Conservation (phyloP, 2,888 invertebrate genomes). For the Pycnomerus fuliginosus region DNA sequence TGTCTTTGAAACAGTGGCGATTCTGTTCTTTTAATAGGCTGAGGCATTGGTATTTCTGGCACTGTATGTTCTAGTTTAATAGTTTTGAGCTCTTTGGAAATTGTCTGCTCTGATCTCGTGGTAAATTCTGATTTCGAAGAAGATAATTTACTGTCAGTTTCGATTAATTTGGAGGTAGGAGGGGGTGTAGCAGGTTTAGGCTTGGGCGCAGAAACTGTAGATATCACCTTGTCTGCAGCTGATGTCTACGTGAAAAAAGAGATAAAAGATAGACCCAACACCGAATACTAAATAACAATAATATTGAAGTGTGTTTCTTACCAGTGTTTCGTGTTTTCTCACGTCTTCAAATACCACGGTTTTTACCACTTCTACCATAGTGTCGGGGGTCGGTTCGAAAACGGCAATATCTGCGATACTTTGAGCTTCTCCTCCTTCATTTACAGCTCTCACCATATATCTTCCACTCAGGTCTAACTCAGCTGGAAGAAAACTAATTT, state of each 20-base stretch:
- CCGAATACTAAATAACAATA: not conserved
- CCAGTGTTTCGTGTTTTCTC: constrained; percentile 52
- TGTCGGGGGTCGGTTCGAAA: constrained; percentile 67
- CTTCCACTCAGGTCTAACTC: constrained; percentile 70
- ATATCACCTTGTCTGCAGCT: constrained; percentile 42
- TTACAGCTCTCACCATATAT: constrained; percentile 72
- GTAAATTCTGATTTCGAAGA: constrained; percentile 46
- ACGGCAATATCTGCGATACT: constrained; percentile 78
- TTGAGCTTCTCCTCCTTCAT: constrained; percentile 78
- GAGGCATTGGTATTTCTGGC: constrained; percentile 42
- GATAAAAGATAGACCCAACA: constrained; percentile 20
- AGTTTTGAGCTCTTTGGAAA: constrained; percentile 47
- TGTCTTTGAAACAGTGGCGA: constrained; percentile 34
- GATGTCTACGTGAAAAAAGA: constrained; percentile 40
- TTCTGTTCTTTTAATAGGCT: constrained; percentile 31
- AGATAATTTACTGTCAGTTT: not conserved
- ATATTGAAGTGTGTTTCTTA: too few species aligned
- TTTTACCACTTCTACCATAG: constrained; percentile 67
- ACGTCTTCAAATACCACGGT: constrained; percentile 64
- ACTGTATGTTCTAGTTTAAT: constrained; percentile 47
- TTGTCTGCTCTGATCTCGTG: constrained; percentile 44
- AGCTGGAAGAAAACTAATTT: constrained; percentile 49
- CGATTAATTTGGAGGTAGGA: too few species aligned
- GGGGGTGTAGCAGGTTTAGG: too few species aligned
- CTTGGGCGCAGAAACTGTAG: constrained; percentile 34